A percentile compares a stretch with the other conserved stretches of the same genome.
phyloP scores from a whole-genome alignment of 1,140 invertebrate species.

The Caenorhabditis briggsae region DNA sequence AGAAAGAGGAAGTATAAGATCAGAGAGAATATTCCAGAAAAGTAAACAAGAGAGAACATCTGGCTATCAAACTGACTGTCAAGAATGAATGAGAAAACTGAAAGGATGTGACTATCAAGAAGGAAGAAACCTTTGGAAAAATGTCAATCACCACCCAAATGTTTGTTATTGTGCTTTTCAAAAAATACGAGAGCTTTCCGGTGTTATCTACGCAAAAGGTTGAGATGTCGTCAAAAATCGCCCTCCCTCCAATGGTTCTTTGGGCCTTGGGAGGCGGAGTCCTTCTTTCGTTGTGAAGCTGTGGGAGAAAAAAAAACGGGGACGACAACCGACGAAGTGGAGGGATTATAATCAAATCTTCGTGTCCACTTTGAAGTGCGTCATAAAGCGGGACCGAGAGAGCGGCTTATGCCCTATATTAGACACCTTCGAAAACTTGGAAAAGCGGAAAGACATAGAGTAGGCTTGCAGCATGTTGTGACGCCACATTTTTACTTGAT shows the following conservation, averaged over 20 bases:
- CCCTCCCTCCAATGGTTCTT: conserved; percentile 35
- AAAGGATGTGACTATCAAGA: background rate
- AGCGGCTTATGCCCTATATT: conserved; percentile 40
- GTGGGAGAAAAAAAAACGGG: background rate
- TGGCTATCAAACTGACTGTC: background rate
- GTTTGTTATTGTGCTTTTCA: background rate
- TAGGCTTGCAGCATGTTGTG: conserved; percentile 23
- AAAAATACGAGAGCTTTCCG: conserved; percentile 20
- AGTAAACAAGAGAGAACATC: background rate
- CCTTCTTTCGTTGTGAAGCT: background rate
- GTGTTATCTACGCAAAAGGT: conserved; percentile 37
- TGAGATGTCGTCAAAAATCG: conserved; percentile 37
- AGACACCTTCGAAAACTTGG: conserved; percentile 40
- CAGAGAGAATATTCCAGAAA: background rate
- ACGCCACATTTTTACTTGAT: conserved; percentile 4
- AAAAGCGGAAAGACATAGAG: background rate
- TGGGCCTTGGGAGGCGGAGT: background rate
- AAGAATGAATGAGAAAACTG: too few species aligned
- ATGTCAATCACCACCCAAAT: conserved; percentile 10
- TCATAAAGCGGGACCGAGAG: conserved; percentile 25
- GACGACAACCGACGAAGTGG: background rate
- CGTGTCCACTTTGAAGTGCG: conserved; percentile 52
- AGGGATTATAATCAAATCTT: conserved; percentile 55
- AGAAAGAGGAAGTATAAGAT: background rate
- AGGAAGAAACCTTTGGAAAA: conserved; percentile 28